Percentiles rank a stretch among this genome's conserved stretches.
These are phyloP conservation scores for Carposina sasakii DNA, from an alignment of 1,140 invertebrate genomes.

Conservation along the genomic window DNA sequence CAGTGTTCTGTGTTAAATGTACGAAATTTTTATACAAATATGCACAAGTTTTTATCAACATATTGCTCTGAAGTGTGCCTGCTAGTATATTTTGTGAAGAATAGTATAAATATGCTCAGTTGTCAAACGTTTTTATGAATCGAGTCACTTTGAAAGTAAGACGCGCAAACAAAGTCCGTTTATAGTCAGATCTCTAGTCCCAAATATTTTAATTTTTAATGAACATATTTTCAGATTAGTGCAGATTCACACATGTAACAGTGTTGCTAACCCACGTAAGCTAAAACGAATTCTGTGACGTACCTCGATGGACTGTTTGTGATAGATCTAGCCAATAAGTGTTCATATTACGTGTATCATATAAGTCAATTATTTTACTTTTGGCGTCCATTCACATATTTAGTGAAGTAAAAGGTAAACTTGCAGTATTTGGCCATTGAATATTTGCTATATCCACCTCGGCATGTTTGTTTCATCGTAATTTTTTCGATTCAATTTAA, in stretches of 20 bases:
- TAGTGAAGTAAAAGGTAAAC: too few species aligned
- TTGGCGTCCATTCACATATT: constrained; percentile 54
- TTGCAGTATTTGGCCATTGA: too few species aligned
- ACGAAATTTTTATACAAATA: too few species aligned
- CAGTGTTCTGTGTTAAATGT: too few species aligned
- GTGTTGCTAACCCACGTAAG: constrained; percentile 11
- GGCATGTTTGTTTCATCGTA: too few species aligned
- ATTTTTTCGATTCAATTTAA: too few species aligned
- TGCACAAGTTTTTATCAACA: too few species aligned
- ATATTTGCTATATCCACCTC: too few species aligned
- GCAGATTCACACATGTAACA: constrained; percentile 42
- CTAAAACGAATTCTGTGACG: constrained; percentile 50
- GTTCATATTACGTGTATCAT: constrained; percentile 62
- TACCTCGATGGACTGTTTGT: constrained; percentile 69
- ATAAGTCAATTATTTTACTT: constrained; percentile 63
- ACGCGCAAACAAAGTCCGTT: constrained; percentile 47
- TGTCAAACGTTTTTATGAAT: constrained; percentile 23
- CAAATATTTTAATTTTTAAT: constrained; percentile 49
- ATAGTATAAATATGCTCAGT: constrained; percentile 25
- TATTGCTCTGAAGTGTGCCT: constrained; percentile 29
- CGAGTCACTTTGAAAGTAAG: constrained; percentile 13
- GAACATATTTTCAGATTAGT: constrained; percentile 42
- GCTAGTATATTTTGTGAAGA: constrained; percentile 23
- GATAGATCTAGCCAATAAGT: constrained; percentile 70
- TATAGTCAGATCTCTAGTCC: constrained; percentile 68